phyloP scores from a whole-genome alignment of 2,113 vertebrate genomes.

The Capra hircus region DNA sequence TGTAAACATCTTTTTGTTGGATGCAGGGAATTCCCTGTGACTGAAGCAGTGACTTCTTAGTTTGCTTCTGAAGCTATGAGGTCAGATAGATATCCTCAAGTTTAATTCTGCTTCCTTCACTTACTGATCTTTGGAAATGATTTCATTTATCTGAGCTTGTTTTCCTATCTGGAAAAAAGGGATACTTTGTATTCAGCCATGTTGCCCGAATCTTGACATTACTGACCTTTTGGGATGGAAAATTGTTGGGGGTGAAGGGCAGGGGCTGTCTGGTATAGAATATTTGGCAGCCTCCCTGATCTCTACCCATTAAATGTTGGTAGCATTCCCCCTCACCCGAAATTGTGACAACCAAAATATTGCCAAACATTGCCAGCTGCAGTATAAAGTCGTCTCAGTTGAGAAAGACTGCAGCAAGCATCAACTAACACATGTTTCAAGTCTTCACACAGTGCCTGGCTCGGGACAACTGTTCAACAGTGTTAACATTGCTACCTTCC shows the following conservation, averaged over 20 bases:
- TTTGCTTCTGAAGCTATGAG: background rate
- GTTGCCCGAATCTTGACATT: background rate
- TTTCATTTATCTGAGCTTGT: background rate
- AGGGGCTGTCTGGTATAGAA: background rate
- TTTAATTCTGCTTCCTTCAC: background rate
- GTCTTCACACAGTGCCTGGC: background rate
- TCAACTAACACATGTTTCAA: background rate
- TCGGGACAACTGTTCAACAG: background rate
- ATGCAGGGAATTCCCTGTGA: background rate
- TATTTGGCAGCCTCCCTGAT: background rate
- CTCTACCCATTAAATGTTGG: background rate
- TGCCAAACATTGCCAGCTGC: background rate
- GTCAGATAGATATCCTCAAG: background rate
- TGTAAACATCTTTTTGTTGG: background rate
- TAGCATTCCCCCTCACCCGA: background rate
- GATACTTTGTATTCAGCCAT: background rate
- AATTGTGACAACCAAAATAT: background rate
- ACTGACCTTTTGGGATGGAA: background rate
- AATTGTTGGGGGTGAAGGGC: background rate
- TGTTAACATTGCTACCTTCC: background rate
- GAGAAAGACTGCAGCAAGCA: background rate
- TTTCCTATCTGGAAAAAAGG: background rate
- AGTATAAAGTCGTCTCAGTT: background rate
- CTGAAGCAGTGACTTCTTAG: background rate
- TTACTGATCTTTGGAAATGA: background rate